These are phyloP conservation scores for Aromia moschata DNA, from an alignment of 2,888 invertebrate genomes.

Conservation along the genomic window DNA sequence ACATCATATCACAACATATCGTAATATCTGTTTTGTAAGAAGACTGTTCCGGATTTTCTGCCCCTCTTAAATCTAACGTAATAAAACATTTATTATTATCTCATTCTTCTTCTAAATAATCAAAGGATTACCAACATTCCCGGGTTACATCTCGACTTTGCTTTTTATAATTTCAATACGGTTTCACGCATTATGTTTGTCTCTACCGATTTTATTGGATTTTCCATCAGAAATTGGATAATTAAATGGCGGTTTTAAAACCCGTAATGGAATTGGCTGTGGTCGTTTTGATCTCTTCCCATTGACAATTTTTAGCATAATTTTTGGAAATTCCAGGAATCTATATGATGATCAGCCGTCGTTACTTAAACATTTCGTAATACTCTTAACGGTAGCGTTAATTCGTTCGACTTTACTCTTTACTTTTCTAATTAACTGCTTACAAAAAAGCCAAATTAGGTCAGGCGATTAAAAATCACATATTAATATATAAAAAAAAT, in stretches of 20 bases:
- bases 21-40: constrained; percentile 3
- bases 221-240: background rate
- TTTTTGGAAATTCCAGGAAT: too few relatives aligned
- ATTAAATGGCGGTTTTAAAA: background rate
- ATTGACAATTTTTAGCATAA: too few relatives aligned
- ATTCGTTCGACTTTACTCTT: too few relatives aligned
- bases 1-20: constrained; percentile 10
- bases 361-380: too few relatives aligned
- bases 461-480: too few relatives aligned
- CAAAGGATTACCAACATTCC: background rate
- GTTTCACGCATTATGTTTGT: background rate
- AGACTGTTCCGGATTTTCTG: background rate
- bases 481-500: too few relatives aligned
- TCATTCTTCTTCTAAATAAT: background rate
- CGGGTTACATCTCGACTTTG: background rate
- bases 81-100: background rate
- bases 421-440: too few relatives aligned
- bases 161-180: background rate
- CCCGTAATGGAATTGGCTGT: background rate
- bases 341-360: too few relatives aligned
- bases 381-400: too few relatives aligned
- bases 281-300: background rate
- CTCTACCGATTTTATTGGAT: background rate
- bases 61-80: background rate
- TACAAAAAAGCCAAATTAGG: too few relatives aligned